A percentile compares a stretch with the other conserved stretches of the same genome.
These are phyloP conservation scores for Podarcis lilfordi DNA, from an alignment of 2,797 vertebrate genomes.

Conservation along the genomic window DNA sequence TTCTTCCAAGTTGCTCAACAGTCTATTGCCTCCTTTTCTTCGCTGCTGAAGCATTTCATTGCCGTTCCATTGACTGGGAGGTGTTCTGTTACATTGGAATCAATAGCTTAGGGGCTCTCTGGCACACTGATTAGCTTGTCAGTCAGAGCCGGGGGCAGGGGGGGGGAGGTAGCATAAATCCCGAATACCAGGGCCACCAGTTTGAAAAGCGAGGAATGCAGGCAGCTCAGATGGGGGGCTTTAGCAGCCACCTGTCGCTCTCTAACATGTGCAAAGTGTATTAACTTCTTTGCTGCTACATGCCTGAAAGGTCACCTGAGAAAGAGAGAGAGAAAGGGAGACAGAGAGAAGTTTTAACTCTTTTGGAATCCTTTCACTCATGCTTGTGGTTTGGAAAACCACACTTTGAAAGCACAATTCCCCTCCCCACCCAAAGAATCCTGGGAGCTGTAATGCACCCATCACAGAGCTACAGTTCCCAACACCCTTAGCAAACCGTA, in stretches of 20 bases:
- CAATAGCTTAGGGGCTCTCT: conserved; percentile 93
- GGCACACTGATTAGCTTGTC: conserved; percentile 98
- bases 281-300: conserved; percentile 94
- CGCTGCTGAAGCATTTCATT: conserved; percentile 97
- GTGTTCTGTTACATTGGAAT: conserved; percentile 97
- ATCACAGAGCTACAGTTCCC: too few species aligned
- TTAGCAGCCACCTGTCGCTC: conserved; percentile 93
- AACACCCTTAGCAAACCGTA: too few species aligned
- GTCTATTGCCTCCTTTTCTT: conserved; percentile 90
- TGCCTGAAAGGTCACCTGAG: conserved; percentile 84
- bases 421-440: too few species aligned
- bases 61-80: conserved; percentile 95
- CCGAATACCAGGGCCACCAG: conserved; percentile 94
- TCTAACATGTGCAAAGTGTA: conserved; percentile 95
- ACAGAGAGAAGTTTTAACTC: conserved; percentile 69
- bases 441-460: too few species aligned
- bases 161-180: conserved; percentile 89
- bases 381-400: conserved; percentile 55
- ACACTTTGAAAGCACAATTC: too few species aligned
- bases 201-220: conserved; percentile 92
- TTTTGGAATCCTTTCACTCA: conserved; percentile 79
- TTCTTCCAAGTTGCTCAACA: conserved; percentile 94
- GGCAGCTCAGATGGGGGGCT: conserved; percentile 79
- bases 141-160: conserved; percentile 88
- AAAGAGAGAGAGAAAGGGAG: conserved; percentile 60